These are phyloP conservation scores for Idaea straminata DNA, from an alignment of 2,888 invertebrate genomes.

Conservation along the genomic window DNA sequence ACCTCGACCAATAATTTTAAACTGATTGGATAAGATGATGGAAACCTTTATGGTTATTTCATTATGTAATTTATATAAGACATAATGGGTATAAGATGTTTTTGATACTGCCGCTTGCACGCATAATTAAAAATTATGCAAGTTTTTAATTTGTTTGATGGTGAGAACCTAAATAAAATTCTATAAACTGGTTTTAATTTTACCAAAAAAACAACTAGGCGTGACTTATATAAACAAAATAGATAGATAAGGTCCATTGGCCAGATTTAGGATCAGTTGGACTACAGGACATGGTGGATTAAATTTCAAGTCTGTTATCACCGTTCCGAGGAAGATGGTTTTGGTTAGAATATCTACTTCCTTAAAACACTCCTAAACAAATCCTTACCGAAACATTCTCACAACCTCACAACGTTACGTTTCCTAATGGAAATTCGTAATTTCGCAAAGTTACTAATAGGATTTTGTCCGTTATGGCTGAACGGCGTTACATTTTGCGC, in stretches of 20 bases:
- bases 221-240: no score
- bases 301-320: no score
- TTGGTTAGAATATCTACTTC: neutral
- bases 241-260: no score
- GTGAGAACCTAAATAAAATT: neutral
- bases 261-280: no score
- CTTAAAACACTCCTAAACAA: neutral
- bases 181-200: neutral
- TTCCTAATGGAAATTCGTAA: slow-evolving; percentile 32
- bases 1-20: neutral
- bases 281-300: no score
- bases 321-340: no score
- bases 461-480: slow-evolving; percentile 58
- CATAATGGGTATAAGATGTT: neutral
- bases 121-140: neutral
- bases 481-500: slow-evolving; percentile 68
- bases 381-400: neutral
- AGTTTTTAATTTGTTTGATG: neutral
- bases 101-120: neutral
- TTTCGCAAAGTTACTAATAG: slow-evolving; percentile 47
- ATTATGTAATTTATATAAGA: neutral
- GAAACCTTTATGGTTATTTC: neutral
- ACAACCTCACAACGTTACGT: neutral
- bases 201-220: neutral
- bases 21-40: neutral